phyloP scores from a whole-genome alignment of 1,140 invertebrate genomes.

The Araneus ventricosus region DNA sequence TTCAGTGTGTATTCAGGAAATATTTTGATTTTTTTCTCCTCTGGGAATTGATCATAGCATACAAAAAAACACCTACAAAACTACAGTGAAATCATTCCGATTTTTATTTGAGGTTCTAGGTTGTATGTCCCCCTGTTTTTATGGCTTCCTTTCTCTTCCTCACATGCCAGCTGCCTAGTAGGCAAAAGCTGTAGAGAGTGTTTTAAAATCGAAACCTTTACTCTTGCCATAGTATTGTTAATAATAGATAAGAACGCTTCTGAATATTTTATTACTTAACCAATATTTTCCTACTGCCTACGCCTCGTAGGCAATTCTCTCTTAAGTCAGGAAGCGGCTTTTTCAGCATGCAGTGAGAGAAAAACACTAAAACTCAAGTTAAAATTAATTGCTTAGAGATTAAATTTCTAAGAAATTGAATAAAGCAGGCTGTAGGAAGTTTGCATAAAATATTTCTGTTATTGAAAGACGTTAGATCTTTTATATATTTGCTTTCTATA shows the following conservation, averaged over 20 bases:
- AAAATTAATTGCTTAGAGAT: too few relatives aligned
- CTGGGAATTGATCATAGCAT: too few relatives aligned
- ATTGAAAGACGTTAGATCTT: not conserved
- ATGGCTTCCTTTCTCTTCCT: not conserved
- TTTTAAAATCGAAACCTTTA: not conserved
- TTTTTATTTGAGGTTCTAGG: conserved; percentile 1
- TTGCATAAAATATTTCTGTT: too few relatives aligned
- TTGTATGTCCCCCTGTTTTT: not conserved
- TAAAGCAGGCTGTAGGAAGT: too few relatives aligned
- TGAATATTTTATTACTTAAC: not conserved
- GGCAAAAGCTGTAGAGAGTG: not conserved
- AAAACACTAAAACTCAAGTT: too few relatives aligned
- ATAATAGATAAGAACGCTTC: not conserved
- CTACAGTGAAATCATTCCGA: not conserved
- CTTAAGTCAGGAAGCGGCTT: not conserved
- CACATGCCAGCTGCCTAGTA: not conserved
- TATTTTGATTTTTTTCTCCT: too few relatives aligned
- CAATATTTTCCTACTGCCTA: not conserved
- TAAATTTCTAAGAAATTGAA: too few relatives aligned
- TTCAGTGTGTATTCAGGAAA: too few relatives aligned
- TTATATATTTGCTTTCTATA: not conserved
- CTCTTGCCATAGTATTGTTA: not conserved
- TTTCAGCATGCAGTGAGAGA: not conserved
- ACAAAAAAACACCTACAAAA: too few relatives aligned
- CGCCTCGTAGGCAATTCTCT: not conserved